Conservation (phyloP, 2,797 vertebrate species). For the Pipistrellus kuhlii region DNA sequence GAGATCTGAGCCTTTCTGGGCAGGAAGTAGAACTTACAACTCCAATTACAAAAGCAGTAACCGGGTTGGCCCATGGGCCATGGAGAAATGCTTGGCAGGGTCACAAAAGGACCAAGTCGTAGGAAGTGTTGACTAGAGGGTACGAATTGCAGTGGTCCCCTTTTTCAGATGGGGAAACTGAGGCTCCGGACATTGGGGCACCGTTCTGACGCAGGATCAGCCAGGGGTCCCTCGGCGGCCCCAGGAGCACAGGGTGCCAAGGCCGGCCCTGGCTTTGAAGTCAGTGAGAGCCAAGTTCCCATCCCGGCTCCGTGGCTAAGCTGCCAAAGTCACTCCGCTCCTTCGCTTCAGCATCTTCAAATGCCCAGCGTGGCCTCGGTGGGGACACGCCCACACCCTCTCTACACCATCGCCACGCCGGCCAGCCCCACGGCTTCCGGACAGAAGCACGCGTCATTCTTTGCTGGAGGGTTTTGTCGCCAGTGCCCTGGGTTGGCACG, state of each 20-base stretch:
- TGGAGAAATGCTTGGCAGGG: neutral
- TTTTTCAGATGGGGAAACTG: neutral
- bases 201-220: neutral
- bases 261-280: neutral
- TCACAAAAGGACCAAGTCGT: neutral
- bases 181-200: neutral
- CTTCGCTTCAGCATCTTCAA: neutral
- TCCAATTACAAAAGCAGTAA: neutral
- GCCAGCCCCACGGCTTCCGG: neutral
- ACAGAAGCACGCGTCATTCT: neutral
- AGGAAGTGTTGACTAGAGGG: neutral
- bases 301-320: neutral
- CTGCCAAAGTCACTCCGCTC: neutral
- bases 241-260: neutral
- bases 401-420: too few species aligned
- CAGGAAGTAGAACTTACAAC: neutral
- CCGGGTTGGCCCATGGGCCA: neutral
- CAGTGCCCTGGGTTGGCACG: neutral
- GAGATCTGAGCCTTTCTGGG: neutral
- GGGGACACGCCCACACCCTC: fast-evolving
- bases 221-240: neutral
- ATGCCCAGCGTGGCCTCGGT: fast-evolving
- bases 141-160: neutral
- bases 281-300: neutral
- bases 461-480: too few species aligned